Evolutionary conservation across 2,888 invertebrate species (phyloP).

Genomic region (Philereme transversata): DNA sequence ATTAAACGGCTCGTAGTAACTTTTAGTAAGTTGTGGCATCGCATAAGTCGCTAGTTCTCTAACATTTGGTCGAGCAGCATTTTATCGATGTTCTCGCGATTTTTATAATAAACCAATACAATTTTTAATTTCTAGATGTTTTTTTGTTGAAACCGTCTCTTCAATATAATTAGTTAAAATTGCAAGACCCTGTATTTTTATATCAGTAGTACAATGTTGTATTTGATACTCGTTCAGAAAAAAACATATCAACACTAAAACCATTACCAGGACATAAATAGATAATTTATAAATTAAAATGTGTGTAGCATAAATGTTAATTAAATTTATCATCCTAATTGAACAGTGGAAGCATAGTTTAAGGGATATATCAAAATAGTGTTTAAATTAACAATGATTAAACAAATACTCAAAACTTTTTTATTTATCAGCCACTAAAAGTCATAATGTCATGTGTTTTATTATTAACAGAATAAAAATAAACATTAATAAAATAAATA

Average conservation of each 20-base stretch:
- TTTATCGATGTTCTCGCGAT: too few species aligned
- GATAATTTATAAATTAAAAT: slow-evolving; percentile 23
- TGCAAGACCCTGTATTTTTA: too few species aligned
- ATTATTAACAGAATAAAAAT: neutral
- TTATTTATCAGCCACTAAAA: neutral
- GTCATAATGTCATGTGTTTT: neutral
- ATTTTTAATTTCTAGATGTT: too few species aligned
- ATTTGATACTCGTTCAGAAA: slow-evolving; percentile 24
- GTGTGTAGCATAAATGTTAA: slow-evolving; percentile 15
- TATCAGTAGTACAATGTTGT: too few species aligned
- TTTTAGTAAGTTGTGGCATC: too few species aligned
- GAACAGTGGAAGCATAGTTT: slow-evolving; percentile 20
- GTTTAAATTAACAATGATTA: slow-evolving; percentile 2
- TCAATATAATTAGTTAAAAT: too few species aligned
- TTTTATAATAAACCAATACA: too few species aligned
- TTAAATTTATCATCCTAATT: slow-evolving; percentile 23
- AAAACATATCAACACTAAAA: slow-evolving; percentile 20
- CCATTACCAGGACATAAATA: slow-evolving; percentile 44
- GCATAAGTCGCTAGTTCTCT: too few species aligned
- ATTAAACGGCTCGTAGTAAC: too few species aligned
- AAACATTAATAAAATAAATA: slow-evolving; percentile 12
- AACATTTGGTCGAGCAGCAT: too few species aligned
- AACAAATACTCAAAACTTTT: neutral
- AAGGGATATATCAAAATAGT: slow-evolving; percentile 13
- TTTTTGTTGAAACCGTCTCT: too few species aligned